Evolutionary conservation across 2,797 vertebrate genomes (phyloP), one percentile per base, ranked within the genome.

Genomic region (Sandelia bainsii): DNA sequence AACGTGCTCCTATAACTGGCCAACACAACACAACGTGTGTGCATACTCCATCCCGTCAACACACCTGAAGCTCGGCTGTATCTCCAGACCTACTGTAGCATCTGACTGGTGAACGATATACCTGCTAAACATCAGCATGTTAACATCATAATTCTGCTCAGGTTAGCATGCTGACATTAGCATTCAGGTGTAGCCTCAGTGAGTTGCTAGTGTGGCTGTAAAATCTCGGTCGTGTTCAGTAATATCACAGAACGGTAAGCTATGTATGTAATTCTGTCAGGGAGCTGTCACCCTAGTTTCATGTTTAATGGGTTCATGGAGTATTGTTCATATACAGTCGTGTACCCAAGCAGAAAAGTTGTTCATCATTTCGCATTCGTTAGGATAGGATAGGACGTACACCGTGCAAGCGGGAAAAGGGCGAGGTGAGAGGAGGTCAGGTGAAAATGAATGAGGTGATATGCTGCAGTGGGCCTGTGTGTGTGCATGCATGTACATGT

Each of bases 381-480:
- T 50, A 54, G 52, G 45, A 73, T 12, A 9, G 20, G 9, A 58
- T 54, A 16, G 44, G 72, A 60, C 4, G 0, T 44, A n/a, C 13
- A 13, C 20, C 8, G 3, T 54, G 12, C 49, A 25, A 65, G 29
- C 1, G 2, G 66, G 50, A 80, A 78, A 84, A 81, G 76, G 77
- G 49, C 14, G 12, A 48, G 22, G 9, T 44, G 34, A 57, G 59
- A 75, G 14, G 20, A 71, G 72, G 67, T 76, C 65, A 62, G 58
- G 53, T 64, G 70, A 50, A 73, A 77, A 56, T n/a, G 57, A 65
- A 50, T 45, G 45, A 53, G 29, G 45, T 1, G 1, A 67, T 53
- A 22, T 40, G 8, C 45, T 32, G 16, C 12, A 0, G 19, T 23
- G 58, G 50, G 58, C 6, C 1, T 40, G 10, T 40, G 10, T 59